Evolutionary conservation across 2,113 vertebrate genomes (phyloP).

Genomic region (Oryzias curvinotus): DNA sequence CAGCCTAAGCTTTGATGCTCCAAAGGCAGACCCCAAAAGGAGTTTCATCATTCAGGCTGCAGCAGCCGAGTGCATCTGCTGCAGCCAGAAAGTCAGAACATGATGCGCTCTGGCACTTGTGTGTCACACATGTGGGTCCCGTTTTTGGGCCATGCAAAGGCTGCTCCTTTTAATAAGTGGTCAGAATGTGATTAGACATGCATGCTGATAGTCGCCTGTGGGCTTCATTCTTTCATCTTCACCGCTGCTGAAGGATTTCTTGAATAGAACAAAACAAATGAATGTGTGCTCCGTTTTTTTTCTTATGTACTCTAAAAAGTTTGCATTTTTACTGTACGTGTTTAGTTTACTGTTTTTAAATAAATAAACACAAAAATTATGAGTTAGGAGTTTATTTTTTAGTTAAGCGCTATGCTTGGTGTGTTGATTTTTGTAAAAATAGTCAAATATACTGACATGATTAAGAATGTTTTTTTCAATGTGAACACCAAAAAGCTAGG

Average conservation of each 20-base stretch:
- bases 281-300: not conserved
- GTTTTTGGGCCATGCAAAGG: conserved; percentile 30
- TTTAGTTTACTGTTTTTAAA: too few species aligned
- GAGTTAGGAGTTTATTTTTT: not conserved
- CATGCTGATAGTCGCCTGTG: conserved; percentile 13
- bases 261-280: not conserved
- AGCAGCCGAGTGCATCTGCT: conserved; percentile 29
- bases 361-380: not conserved
- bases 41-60: conserved; percentile 15
- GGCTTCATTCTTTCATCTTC: conserved; percentile 16
- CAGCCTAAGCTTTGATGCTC: too few species aligned
- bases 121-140: conserved; percentile 40
- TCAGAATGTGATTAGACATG: conserved; percentile 24
- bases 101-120: conserved; percentile 61
- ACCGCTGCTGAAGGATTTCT: not conserved
- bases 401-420: not conserved
- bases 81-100: conserved; percentile 1
- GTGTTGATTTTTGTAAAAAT: not conserved
- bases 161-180: conserved; percentile 22
- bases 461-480: conserved; percentile 1
- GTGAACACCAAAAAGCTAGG: conserved; percentile 2
- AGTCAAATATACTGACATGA: not conserved
- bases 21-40: not conserved
- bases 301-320: not conserved
- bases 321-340: too few species aligned